Evolutionary conservation across 2,113 vertebrate genomes (phyloP).

Genomic region (Anguilla rostrata): DNA sequence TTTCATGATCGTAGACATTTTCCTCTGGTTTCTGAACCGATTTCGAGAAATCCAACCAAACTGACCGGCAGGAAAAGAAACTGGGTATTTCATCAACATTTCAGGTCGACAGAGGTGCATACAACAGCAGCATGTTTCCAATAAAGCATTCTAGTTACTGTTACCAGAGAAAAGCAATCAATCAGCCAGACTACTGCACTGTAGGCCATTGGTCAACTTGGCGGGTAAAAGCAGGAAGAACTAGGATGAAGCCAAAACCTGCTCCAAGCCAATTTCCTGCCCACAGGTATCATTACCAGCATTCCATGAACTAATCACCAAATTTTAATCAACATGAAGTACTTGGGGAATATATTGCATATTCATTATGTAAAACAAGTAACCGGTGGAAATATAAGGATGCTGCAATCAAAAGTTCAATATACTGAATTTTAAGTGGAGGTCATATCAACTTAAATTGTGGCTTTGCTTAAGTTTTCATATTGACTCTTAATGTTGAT

Average conservation of each 20-base stretch:
- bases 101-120: not conserved
- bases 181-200: slow-evolving; percentile 1
- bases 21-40: not conserved
- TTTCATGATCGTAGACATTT: not conserved
- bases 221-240: not conserved
- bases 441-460: no score
- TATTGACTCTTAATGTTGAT: no score
- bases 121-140: not conserved
- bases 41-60: not conserved
- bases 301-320: not conserved
- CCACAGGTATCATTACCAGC: not conserved
- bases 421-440: no score
- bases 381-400: no score
- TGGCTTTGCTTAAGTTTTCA: no score
- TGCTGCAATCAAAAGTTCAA: no score
- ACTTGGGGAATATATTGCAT: no score
- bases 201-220: not conserved
- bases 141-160: not conserved
- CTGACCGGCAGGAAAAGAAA: not conserved
- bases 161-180: not conserved
- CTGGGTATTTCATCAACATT: not conserved
- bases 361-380: no score
- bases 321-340: no score
- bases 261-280: not conserved
- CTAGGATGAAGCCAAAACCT: not conserved